Conservation (phyloP, 2,113 vertebrate genomes). For the Anoura caudifer region DNA sequence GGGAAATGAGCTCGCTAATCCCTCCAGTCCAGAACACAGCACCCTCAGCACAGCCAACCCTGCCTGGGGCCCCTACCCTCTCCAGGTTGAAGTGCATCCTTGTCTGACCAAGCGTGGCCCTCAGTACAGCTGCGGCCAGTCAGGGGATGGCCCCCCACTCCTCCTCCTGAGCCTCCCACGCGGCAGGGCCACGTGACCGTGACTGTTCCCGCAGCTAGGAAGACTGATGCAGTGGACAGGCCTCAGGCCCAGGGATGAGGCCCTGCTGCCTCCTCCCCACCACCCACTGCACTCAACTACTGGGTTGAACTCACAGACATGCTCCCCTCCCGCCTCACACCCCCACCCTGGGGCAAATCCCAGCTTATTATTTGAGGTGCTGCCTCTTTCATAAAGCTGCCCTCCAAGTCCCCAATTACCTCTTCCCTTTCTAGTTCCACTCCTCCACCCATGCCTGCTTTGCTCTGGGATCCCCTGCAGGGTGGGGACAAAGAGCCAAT, state of each 20-base stretch:
- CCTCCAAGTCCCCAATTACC: neutral
- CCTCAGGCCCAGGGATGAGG: neutral
- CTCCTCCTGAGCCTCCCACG: accelerated
- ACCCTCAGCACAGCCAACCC: no score
- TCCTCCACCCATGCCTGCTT: neutral
- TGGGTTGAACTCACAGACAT: neutral
- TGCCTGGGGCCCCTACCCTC: neutral
- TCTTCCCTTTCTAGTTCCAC: no score
- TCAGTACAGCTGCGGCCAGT: neutral
- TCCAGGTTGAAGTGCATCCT: neutral
- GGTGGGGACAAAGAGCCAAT: accelerated
- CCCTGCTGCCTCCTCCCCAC: neutral
- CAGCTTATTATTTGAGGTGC: no score
- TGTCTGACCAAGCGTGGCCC: no score
- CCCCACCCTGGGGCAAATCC: no score
- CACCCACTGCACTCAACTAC: neutral
- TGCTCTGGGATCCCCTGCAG: neutral
- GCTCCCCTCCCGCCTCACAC: neutral
- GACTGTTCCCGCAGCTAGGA: neutral
- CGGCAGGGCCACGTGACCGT: accelerated
- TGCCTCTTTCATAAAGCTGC: neutral
- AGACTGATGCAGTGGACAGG: neutral
- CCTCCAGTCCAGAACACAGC: no score
- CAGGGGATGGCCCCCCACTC: neutral
- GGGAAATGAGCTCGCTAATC: neutral